These are phyloP conservation scores for Turnix velox DNA, from an alignment of 2,113 vertebrate species.

Conservation along the genomic window DNA sequence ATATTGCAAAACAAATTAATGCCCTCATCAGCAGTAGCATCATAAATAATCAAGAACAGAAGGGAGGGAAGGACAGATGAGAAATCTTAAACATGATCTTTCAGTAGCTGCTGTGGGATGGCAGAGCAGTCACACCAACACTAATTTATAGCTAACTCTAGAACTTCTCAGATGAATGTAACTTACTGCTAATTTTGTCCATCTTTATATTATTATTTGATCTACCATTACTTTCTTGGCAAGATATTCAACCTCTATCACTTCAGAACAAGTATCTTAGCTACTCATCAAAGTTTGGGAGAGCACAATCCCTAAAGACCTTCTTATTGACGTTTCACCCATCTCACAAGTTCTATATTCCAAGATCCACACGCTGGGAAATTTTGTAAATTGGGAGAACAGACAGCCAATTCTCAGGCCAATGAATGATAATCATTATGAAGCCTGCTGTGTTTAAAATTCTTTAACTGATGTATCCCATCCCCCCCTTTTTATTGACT, in stretches of 20 bases:
- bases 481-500: background rate
- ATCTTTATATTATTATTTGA: background rate
- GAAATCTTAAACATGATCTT: background rate
- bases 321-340: background rate
- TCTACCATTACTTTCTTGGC: background rate
- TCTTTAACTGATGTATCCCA: background rate
- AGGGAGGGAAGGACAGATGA: accelerated
- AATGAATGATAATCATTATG: background rate
- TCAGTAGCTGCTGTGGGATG: background rate
- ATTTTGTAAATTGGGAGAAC: background rate
- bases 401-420: background rate
- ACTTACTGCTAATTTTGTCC: background rate
- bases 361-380: background rate
- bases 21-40: background rate
- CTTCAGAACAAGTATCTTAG: background rate
- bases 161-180: background rate
- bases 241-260: background rate
- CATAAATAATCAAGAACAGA: background rate
- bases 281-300: background rate
- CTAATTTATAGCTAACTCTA: background rate
- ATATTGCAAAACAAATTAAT: background rate
- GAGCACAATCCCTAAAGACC: background rate
- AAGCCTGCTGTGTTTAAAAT: background rate
- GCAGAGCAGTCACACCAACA: background rate
- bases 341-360: background rate